Evolutionary conservation across 2,113 vertebrate genomes (phyloP).

Genomic region (Lanius collurio): DNA sequence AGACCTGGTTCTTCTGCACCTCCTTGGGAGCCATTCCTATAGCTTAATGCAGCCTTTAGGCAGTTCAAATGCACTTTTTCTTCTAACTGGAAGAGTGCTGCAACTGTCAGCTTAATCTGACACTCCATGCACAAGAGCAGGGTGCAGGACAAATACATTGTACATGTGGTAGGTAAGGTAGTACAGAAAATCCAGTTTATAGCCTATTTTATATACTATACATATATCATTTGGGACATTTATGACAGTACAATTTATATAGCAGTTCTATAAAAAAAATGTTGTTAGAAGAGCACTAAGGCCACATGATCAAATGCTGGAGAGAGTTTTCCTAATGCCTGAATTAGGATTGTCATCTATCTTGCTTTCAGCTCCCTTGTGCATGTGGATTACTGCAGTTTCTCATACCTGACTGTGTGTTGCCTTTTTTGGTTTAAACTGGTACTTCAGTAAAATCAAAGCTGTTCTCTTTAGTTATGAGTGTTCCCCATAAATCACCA

Average conservation of each 20-base stretch:
- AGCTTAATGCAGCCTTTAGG: neutral
- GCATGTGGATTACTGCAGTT: neutral
- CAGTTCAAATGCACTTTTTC: neutral
- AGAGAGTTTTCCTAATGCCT: neutral
- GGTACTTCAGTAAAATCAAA: constrained; percentile 21
- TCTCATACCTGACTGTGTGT: constrained; percentile 24
- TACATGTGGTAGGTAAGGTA: constrained; percentile 23
- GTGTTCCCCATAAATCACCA: neutral
- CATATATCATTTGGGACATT: constrained; percentile 21
- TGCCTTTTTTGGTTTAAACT: constrained; percentile 53
- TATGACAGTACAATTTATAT: constrained; percentile 33
- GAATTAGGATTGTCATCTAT: neutral
- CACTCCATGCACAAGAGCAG: neutral
- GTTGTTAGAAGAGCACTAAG: neutral
- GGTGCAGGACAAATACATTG: neutral
- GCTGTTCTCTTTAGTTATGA: neutral
- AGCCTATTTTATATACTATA: constrained; percentile 24
- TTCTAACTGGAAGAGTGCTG: neutral
- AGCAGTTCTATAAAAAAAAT: constrained; percentile 4
- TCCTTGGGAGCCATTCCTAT: neutral
- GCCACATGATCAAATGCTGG: neutral
- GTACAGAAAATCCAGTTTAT: constrained; percentile 31
- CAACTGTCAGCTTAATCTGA: constrained; percentile 1
- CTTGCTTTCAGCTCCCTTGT: constrained; percentile 5
- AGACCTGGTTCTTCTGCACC: neutral